Evolutionary conservation across 2,113 vertebrate genomes (phyloP).

Genomic region (Eudorcas thomsonii): DNA sequence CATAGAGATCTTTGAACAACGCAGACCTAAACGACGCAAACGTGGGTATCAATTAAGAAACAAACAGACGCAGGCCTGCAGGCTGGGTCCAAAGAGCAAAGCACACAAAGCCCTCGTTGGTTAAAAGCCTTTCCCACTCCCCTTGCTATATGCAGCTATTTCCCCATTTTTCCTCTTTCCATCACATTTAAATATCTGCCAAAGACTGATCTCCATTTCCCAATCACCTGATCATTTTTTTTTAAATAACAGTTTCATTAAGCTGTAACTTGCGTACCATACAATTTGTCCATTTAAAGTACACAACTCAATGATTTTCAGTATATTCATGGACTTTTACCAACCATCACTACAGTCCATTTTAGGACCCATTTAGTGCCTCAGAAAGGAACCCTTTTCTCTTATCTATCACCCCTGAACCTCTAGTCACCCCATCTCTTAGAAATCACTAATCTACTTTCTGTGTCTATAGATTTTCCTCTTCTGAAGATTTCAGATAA

Average conservation of each 20-base stretch:
- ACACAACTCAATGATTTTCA: neutral
- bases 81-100: neutral
- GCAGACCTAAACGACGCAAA: conserved; percentile 77
- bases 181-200: neutral
- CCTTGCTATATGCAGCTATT: neutral
- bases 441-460: neutral
- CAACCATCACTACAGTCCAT: neutral
- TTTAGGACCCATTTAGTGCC: neutral
- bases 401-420: neutral
- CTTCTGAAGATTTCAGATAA: neutral
- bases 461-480: neutral
- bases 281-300: neutral
- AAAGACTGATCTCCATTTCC: neutral
- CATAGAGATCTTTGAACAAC: conserved; percentile 85
- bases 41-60: neutral
- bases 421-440: neutral
- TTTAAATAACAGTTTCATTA: neutral
- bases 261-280: neutral
- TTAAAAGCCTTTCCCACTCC: neutral
- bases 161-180: neutral
- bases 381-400: neutral
- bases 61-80: too few relatives aligned
- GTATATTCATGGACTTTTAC: too few relatives aligned
- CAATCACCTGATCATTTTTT: neutral
- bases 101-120: too few relatives aligned